Evolutionary conservation across 2,888 invertebrate genomes (phyloP), one percentile per base, ranked within the genome.

Genomic region (Hyposoter dolosus): DNA sequence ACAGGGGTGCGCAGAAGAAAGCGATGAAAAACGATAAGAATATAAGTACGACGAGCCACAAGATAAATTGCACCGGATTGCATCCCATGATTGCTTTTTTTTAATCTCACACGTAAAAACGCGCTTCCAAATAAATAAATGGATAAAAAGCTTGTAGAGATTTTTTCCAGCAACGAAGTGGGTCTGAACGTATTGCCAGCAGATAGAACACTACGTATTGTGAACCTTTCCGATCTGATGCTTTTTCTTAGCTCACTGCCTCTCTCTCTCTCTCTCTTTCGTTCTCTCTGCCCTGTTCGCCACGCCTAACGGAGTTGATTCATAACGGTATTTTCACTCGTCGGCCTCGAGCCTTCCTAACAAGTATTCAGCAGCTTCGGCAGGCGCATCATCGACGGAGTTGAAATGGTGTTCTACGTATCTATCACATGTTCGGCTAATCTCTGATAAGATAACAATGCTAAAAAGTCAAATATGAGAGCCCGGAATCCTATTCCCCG

Each of bases 31-130:
- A 96, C 23, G 96, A 95, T 66, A 97, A 92, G 89, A 97, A 95
- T 90, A 97, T 95, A 80, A 97, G 95, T 87, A 97, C 95, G 53
- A 97, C 87, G 1, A 97, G 94, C 97, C 97, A 97, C 88, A 97
- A 94, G 78, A 97, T 93, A 75, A 96, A 96, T 94, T 96, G 96
- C 17, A 97, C 79, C 76, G 96, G 94, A 95, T 97, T 84, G n/a
- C 69, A 81, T 43, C 53, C 76, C 88, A 88, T 88, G 53, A 71
- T 85, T 32, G 35, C 45, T 56, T 47, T 5, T 72, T 71, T 47
- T 35, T 50, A 4, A 15, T 23, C 12, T 7, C 0, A 6, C 40
- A 19, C 35, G 19, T n/a, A 65, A 50, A 17, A 50, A 23, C 47
- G 40, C 40, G 40, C 1, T 9, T 1, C 1, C n/a, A 19, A 45